These are phyloP conservation scores for Dorcus hopei DNA, from an alignment of 2,888 invertebrate species.

Conservation along the genomic window DNA sequence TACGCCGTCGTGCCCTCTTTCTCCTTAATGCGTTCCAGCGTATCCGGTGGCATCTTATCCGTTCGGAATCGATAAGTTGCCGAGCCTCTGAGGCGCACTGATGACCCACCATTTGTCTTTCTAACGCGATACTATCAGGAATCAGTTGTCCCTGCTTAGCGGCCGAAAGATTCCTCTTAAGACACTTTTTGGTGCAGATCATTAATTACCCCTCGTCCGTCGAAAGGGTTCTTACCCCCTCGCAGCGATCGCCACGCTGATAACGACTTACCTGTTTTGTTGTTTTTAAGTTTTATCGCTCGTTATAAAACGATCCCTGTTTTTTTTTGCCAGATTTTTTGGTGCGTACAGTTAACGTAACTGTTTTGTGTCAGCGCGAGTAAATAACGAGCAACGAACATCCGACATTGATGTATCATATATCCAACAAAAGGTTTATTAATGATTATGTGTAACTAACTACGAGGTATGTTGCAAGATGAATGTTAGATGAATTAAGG, in stretches of 20 bases:
- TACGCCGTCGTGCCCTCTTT: constrained; percentile 12
- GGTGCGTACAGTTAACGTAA: too few species aligned
- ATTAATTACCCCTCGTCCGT: constrained; percentile 25
- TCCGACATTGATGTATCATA: too few species aligned
- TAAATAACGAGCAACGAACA: too few species aligned
- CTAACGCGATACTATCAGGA: constrained; percentile 38
- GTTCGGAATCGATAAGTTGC: constrained; percentile 38
- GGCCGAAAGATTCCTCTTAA: constrained; percentile 17
- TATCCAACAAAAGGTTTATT: too few species aligned
- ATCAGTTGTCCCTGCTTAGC: constrained; percentile 19
- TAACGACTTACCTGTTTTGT: too few species aligned
- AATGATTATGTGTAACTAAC: too few species aligned
- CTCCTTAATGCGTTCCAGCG: constrained; percentile 22
- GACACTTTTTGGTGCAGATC: constrained; percentile 23
- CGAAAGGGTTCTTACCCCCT: constrained; percentile 24
- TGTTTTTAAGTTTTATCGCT: too few species aligned
- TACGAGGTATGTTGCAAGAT: too few species aligned
- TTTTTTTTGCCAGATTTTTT: too few species aligned
- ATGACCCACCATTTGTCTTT: constrained; percentile 42
- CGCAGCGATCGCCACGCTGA: neutral
- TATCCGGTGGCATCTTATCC: constrained; percentile 31
- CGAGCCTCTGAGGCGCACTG: constrained; percentile 37
- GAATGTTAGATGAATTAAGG: too few species aligned
- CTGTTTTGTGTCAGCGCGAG: too few species aligned
- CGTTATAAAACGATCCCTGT: too few species aligned